phyloP scores from a whole-genome alignment of 2,888 invertebrate species.

The Schrankia costaestrigalis region DNA sequence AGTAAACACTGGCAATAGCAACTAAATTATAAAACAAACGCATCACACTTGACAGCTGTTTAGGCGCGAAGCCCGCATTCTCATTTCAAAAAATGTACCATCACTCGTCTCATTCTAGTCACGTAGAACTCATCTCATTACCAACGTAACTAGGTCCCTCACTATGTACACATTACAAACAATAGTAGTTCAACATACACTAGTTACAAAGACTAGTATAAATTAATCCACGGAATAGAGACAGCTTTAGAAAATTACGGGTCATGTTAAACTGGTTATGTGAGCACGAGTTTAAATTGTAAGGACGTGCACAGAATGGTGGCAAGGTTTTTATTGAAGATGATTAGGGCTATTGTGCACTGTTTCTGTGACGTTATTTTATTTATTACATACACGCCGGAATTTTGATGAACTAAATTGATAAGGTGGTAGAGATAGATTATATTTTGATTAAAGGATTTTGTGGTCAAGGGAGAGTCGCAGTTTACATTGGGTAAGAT shows the following conservation, averaged over 20 bases:
- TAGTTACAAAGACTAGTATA: slow-evolving; percentile 31
- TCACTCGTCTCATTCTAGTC: slow-evolving; percentile 49
- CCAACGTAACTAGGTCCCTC: slow-evolving; percentile 39
- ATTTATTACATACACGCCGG: too few relatives aligned
- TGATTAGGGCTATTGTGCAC: slow-evolving; percentile 22
- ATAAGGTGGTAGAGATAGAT: too few relatives aligned
- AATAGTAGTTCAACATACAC: slow-evolving; percentile 16
- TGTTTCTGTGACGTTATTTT: too few relatives aligned
- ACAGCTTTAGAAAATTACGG: slow-evolving; percentile 7
- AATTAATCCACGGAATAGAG: slow-evolving; percentile 19
- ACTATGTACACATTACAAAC: slow-evolving; percentile 11
- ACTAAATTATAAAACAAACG: slow-evolving; percentile 41
- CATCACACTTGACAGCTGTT: slow-evolving; percentile 59
- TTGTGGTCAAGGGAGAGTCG: too few relatives aligned
- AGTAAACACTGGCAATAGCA: slow-evolving; percentile 34
- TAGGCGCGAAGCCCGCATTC: slow-evolving; percentile 63
- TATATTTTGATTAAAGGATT: too few relatives aligned
- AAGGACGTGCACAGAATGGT: slow-evolving; percentile 38
- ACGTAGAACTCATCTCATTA: slow-evolving; percentile 42
- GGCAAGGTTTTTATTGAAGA: slow-evolving; percentile 22
- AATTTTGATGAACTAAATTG: too few relatives aligned
- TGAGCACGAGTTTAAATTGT: slow-evolving; percentile 35
- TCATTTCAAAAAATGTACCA: slow-evolving; percentile 47
- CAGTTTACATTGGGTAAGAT: too few relatives aligned
- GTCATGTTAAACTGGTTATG: slow-evolving; percentile 15